These are phyloP conservation scores for Drosophila falleni DNA, from an alignment of 2,888 invertebrate species.

Conservation along the genomic window DNA sequence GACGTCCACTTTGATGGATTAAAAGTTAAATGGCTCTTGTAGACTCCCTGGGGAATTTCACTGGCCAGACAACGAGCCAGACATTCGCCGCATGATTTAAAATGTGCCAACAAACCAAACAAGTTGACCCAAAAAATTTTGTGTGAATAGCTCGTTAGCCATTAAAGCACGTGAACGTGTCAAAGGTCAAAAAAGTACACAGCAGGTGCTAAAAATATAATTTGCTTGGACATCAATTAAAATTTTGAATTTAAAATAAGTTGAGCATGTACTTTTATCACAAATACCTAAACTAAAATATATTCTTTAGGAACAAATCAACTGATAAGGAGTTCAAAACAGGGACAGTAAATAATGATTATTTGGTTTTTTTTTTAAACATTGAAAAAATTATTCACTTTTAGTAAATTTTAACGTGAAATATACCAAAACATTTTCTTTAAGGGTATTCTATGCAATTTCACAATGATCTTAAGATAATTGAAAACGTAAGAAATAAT, in stretches of 20 bases:
- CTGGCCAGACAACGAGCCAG: slow-evolving; percentile 34
- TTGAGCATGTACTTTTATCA: neutral
- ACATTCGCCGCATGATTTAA: slow-evolving; percentile 46
- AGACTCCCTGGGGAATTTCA: slow-evolving; percentile 46
- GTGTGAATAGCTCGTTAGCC: slow-evolving; percentile 2
- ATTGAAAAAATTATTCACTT: too few species aligned
- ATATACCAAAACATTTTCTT: too few species aligned
- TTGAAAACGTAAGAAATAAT: too few species aligned
- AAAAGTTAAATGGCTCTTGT: slow-evolving; percentile 66
- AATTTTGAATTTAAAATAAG: neutral
- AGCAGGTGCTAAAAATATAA: slow-evolving; percentile 6
- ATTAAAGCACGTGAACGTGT: slow-evolving; percentile 22
- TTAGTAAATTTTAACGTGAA: too few species aligned
- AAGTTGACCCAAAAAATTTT: slow-evolving; percentile 43
- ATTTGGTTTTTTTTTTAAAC: too few species aligned
- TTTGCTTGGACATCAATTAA: neutral
- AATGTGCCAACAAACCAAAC: slow-evolving; percentile 24
- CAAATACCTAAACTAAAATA: neutral
- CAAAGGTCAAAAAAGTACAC: slow-evolving; percentile 25
- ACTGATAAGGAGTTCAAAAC: neutral
- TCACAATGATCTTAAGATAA: too few species aligned
- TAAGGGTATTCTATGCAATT: too few species aligned
- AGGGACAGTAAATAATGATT: too few species aligned
- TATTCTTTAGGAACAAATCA: neutral
- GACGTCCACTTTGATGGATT: slow-evolving; percentile 68